Base-by-base conservation (phyloP, 2,113 vertebrate species). In the Promerops cafer region DNA sequence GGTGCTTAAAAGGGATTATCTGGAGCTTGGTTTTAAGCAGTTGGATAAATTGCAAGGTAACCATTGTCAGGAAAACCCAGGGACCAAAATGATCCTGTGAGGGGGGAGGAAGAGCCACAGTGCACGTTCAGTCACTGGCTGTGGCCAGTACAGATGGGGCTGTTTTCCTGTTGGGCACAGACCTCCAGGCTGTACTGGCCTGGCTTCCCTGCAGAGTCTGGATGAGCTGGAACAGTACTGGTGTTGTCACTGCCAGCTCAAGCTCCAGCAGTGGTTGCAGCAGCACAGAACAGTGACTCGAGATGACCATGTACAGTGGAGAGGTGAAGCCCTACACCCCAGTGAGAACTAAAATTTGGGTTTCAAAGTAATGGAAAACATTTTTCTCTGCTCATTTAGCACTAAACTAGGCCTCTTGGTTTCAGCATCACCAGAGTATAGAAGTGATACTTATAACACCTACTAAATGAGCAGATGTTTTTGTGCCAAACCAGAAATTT, bases 271-370 rank as follows among this genome's bases (percentile, higher is more conserved):
- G 23, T 28, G 53, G 33, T 9, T 44, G 27, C 64, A 69, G 45
- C 13, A 12, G 54, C 31, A 33, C n/a, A 52, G 18, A 66, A 14
- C 2, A 15, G 35, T 0, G n/a, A 11, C 26, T 37, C 1, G 0
- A 33, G 47, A 7, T 0, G 1, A 2, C 31, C 1, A 4, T 0
- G 0, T 13, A 0, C 31, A 3, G 7, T 31, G 24, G 7, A 26
- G 44, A 65, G 31, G 44, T n/a, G 14, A n/a, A 56, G 86, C 28
- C 16, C 37, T n/a, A 4, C 28, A 23, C 13, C 53, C 47, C 44
- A 33, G 16, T 42, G 71, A 60, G 35, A 80, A 33, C 22, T 7
- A 30, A 26, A 40, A 26, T 52, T n/a, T 61, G 74, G 61, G 64
- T 65, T 89, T 84, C 64, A 39, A 16, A 74, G 27, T 40, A 5